Percentiles rank a stretch among this genome's conserved stretches.
Conservation (phyloP, 1,140 invertebrate genomes). For the Pogonomyrmex barbatus region DNA sequence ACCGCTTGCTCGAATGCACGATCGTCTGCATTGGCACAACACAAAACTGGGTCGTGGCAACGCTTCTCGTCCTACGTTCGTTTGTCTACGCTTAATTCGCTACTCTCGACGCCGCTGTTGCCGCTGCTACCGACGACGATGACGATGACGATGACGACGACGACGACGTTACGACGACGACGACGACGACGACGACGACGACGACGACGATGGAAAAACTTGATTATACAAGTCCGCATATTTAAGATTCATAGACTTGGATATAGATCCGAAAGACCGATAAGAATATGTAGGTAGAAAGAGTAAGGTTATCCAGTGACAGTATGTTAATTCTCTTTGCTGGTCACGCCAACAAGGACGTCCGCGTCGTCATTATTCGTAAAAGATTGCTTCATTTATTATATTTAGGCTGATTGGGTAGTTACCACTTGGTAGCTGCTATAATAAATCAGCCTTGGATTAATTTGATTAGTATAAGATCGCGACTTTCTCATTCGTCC, state of each 20-base stretch:
- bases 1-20: conserved; percentile 54
- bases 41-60: conserved; percentile 78
- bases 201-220: not conserved
- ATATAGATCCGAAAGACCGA: conserved; percentile 44
- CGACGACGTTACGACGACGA: not conserved
- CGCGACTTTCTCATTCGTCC: not conserved
- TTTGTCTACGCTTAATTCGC: conserved; percentile 24
- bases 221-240: conserved; percentile 60
- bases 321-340: conserved; percentile 24
- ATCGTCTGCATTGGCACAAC: conserved; percentile 78
- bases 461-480: conserved; percentile 33
- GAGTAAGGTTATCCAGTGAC: conserved; percentile 2
- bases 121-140: not conserved
- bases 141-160: not conserved
- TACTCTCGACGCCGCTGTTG: not conserved
- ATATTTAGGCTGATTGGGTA: not conserved
- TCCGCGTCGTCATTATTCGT: not conserved
- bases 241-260: conserved; percentile 66
- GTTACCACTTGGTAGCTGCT: not conserved
- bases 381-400: conserved; percentile 45
- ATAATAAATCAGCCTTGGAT: conserved; percentile 46
- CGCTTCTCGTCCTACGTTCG: conserved; percentile 69
- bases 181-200: not conserved
- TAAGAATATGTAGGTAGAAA: conserved; percentile 42
- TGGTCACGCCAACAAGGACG: not conserved